Conservation (phyloP, 2,797 vertebrate species). For the Syndactyla subalaris region DNA sequence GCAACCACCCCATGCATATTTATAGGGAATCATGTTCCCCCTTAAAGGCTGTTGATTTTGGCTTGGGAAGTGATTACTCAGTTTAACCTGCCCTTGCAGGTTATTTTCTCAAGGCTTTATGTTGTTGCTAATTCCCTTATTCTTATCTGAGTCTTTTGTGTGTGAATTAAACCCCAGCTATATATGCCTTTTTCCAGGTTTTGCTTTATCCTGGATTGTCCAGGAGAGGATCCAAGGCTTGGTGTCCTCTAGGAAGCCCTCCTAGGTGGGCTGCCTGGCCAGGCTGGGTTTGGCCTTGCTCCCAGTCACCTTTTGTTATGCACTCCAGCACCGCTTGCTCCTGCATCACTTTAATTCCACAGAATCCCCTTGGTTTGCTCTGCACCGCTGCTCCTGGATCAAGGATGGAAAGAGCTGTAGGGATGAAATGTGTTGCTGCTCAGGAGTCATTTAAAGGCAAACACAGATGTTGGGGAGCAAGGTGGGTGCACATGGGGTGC, state of each 20-base stretch:
- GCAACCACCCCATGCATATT: not conserved
- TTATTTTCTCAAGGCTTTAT: conserved; percentile 4
- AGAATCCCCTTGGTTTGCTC: not conserved
- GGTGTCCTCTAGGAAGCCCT: not conserved
- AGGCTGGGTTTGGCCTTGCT: not conserved
- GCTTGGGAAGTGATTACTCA: not conserved
- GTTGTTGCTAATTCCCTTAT: not conserved
- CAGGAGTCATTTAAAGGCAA: not conserved
- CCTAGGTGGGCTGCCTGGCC: not conserved
- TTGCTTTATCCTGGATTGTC: not conserved
- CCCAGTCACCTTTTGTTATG: not conserved
- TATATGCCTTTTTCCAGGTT: not conserved
- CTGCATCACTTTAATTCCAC: not conserved
- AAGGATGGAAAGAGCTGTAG: fast-evolving
- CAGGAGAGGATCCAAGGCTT: not conserved
- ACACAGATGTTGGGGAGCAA: fast-evolving
- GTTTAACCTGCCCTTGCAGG: not conserved
- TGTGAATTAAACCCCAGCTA: not conserved
- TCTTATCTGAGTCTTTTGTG: not conserved
- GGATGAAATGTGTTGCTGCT: not conserved
- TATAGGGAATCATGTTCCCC: not conserved
- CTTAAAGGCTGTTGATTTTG: conserved; percentile 45
- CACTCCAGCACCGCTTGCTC: not conserved
- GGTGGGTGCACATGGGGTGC: too few relatives aligned
- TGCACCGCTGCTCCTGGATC: not conserved